Base-by-base conservation (phyloP, 2,888 invertebrate genomes). In the Camptogramma bilineatum region DNA sequence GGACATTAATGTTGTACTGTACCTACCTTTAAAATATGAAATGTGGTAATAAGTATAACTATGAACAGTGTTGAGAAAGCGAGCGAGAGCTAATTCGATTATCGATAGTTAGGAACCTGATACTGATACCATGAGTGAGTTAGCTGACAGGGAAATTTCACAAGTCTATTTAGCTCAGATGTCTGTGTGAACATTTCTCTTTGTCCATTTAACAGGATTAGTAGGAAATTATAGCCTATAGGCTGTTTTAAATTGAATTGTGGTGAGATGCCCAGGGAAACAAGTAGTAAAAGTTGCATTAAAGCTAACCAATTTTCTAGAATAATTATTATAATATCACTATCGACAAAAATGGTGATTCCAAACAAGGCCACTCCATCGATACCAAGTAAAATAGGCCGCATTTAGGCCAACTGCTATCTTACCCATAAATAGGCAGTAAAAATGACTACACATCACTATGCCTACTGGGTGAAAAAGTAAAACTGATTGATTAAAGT, bases 391-490 rank as follows among this genome's bases (percentile, higher is more conserved):
- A 17, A 39, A 44, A 16, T 44, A 44, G 17, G 17, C 44, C 44
- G 16, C 16, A 44, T 19, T 3, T 53, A 53, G 53, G 53, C 44
- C 21, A 53, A 53, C 42, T 18, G 19, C 55, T 46, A 62, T 46
- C 28, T 47, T 5, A n/a, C 16, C 28, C 21, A 21, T 55, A 44
- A 52, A 62, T 55, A 55, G 51, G 7, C 31, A 16, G 19, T 48
- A 18, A 44, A 39, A 16, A 16, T n/a, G 21, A 47, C 24, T 17
- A 28, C 44, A 63, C 69, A 66, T 64, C 77, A 75, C 76, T 75
- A 77, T 65, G 50, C 64, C n/a, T n/a, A n/a, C n/a, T 1, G 34
- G 34, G 34, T 39, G 34, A 13, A 39, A 13, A 39, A 39, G 34
- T n/a, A n/a, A n/a, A n/a, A n/a, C n/a, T n/a, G n/a, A n/a, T n/a